phyloP scores from a whole-genome alignment of 2,797 vertebrate species.

The Cephalopachus bancanus region DNA sequence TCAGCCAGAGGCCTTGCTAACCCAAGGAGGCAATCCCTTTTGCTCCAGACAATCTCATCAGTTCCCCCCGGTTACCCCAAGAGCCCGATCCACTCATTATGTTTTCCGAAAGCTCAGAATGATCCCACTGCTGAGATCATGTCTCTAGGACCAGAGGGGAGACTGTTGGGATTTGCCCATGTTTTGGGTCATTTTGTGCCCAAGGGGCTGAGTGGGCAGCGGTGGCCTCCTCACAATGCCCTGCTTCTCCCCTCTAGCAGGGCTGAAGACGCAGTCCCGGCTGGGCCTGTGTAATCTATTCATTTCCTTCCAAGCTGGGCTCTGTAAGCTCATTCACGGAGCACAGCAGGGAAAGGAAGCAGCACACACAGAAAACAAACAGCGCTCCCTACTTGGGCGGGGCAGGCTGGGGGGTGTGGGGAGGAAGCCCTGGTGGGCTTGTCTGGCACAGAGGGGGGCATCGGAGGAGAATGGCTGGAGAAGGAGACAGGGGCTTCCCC shows the following conservation, averaged over 20 bases:
- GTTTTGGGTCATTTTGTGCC: neutral
- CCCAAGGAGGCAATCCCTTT: neutral
- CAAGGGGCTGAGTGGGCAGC: neutral
- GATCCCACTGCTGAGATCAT: neutral
- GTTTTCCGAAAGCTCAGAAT: neutral
- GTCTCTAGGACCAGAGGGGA: constrained; percentile 32
- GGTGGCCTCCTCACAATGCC: constrained; percentile 57
- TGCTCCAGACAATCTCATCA: neutral
- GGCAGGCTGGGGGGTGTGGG: too few species aligned
- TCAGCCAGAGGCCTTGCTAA: neutral
- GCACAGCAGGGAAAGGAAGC: constrained; percentile 64
- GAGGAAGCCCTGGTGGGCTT: neutral
- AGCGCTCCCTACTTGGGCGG: neutral
- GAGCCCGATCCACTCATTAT: neutral
- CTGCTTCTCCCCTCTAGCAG: constrained; percentile 64
- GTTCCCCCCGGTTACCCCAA: neutral
- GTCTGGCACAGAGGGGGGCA: neutral
- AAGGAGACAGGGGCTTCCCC: neutral
- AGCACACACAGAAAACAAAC: constrained; percentile 64
- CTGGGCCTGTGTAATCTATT: constrained; percentile 75
- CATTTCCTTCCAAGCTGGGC: constrained; percentile 74
- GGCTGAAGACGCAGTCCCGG: constrained; percentile 20
- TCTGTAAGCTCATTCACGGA: constrained; percentile 78
- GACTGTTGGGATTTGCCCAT: neutral
- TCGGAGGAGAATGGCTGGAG: neutral